These are phyloP conservation scores for Leptopterna dolabrata DNA, from an alignment of 2,888 invertebrate species.

Conservation along the genomic window DNA sequence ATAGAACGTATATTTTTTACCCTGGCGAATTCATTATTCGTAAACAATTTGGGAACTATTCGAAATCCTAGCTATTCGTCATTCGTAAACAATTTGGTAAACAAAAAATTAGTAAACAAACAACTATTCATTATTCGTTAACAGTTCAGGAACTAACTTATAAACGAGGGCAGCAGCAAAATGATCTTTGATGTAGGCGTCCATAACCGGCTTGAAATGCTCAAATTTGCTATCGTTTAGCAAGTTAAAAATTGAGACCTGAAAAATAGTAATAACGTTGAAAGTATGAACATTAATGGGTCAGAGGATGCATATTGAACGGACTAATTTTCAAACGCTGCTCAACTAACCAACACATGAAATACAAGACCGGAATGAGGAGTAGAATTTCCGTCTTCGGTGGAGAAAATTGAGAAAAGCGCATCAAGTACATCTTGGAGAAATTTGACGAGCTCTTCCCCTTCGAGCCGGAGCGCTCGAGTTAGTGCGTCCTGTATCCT, in stretches of 20 bases:
- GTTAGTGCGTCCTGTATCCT: slow-evolving; percentile 87
- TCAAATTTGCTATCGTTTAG: slow-evolving; percentile 92
- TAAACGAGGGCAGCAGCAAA: slow-evolving; percentile 95
- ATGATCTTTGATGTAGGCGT: slow-evolving; percentile 93
- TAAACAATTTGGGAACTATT: too few relatives aligned
- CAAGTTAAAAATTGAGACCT: slow-evolving; percentile 88
- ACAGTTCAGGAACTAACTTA: slow-evolving; percentile 75
- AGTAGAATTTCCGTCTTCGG: slow-evolving; percentile 91
- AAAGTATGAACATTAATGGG: not conserved
- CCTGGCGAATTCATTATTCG: too few relatives aligned
- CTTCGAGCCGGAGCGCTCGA: slow-evolving; percentile 82
- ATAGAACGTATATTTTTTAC: slow-evolving; percentile 4
- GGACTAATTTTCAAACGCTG: too few relatives aligned
- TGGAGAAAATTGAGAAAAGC: slow-evolving; percentile 91
- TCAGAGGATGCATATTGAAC: too few relatives aligned
- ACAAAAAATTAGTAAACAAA: too few relatives aligned
- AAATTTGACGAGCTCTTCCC: slow-evolving; percentile 93
- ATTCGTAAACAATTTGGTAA: too few relatives aligned
- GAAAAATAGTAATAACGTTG: slow-evolving; percentile 56
- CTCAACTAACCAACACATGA: slow-evolving; percentile 77
- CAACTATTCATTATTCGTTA: too few relatives aligned
- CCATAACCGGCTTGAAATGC: slow-evolving; percentile 93
- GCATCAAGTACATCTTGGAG: slow-evolving; percentile 94
- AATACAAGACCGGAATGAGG: slow-evolving; percentile 92
- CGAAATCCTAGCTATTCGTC: too few relatives aligned